Conservation (phyloP, 2,113 vertebrate species). For the Lophotis ruficrista region DNA sequence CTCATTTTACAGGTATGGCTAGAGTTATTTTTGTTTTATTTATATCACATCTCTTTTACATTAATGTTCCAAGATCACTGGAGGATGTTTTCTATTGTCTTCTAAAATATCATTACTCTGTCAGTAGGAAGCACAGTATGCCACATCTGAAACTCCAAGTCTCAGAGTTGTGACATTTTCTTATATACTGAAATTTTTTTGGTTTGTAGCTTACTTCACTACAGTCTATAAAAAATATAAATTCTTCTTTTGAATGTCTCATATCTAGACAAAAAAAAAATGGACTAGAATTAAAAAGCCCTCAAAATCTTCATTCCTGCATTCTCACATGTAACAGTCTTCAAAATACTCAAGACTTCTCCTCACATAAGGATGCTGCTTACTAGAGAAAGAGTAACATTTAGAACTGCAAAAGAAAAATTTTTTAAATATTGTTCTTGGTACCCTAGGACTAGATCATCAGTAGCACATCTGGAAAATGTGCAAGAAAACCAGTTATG, state of each 20-base stretch:
- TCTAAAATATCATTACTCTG: background rate
- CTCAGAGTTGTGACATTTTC: background rate
- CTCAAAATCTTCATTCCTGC: background rate
- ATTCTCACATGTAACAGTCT: background rate
- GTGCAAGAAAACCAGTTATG: background rate
- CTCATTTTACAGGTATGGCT: background rate
- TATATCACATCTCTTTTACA: background rate
- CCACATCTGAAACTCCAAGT: background rate
- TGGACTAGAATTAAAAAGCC: accelerated
- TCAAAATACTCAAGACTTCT: background rate
- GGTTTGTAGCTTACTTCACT: background rate
- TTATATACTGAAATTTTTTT: background rate
- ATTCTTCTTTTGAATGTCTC: background rate
- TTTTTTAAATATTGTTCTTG: too few relatives aligned
- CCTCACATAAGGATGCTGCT: accelerated
- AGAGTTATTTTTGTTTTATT: background rate
- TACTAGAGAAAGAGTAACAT: background rate
- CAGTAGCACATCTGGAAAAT: background rate
- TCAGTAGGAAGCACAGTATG: background rate
- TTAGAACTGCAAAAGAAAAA: background rate
- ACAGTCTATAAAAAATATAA: background rate
- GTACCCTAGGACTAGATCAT: background rate
- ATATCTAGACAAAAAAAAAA: background rate
- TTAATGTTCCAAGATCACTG: background rate
- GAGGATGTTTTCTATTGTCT: background rate